These are phyloP conservation scores for Hyposoter dolosus DNA, from an alignment of 2,888 invertebrate species.

Conservation along the genomic window DNA sequence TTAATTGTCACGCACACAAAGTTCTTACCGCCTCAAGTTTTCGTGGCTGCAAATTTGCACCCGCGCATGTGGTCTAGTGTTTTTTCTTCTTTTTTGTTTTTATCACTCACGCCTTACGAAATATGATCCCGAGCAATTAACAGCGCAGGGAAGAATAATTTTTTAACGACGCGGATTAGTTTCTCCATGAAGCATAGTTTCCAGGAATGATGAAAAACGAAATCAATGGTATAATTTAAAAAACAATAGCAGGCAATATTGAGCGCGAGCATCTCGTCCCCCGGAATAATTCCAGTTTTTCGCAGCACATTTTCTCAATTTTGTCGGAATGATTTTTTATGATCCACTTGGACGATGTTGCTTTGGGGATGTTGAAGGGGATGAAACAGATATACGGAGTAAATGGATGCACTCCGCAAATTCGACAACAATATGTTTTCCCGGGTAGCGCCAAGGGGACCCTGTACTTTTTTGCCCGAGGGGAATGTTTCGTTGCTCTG, in stretches of 20 bases:
- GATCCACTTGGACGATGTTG: not conserved
- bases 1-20: no score
- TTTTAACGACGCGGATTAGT: not conserved
- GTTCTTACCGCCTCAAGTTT: not conserved
- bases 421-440: conserved; percentile 84
- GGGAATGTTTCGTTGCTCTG: conserved; percentile 71
- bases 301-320: no score
- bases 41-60: no score
- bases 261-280: no score
- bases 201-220: not conserved
- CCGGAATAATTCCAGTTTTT: no score
- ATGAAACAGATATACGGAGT: conserved; percentile 64
- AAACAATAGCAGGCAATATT: no score
- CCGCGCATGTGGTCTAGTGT: no score
- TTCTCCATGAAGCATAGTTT: not conserved
- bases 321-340: not conserved
- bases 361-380: conserved; percentile 12
- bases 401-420: conserved; percentile 76
- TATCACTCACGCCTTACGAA: not conserved
- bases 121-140: not conserved
- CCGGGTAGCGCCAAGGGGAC: conserved; percentile 77
- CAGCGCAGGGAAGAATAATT: not conserved
- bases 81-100: not conserved
- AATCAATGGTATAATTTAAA: no score
- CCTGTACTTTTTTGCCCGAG: conserved; percentile 66